A percentile compares a stretch with the other conserved stretches of the same genome.
Conservation (phyloP, 2,113 vertebrate species). For the Atherinomorus stipes region DNA sequence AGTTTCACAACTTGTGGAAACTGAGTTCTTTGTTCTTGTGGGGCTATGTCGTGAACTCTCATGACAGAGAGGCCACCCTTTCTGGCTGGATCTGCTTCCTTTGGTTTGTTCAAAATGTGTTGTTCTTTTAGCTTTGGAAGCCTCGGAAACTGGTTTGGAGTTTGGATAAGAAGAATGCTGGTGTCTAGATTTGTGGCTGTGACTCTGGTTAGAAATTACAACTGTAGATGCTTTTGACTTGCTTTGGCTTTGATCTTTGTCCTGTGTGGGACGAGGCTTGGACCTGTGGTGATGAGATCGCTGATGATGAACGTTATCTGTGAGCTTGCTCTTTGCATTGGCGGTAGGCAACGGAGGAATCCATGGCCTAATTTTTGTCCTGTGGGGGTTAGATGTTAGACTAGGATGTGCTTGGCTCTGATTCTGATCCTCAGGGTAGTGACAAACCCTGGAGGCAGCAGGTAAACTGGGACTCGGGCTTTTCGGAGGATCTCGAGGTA, state of each 20-base stretch:
- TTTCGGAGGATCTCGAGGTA: slow-evolving; percentile 62
- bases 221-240: slow-evolving; percentile 41
- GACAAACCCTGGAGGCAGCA: slow-evolving; percentile 35
- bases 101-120: slow-evolving; percentile 56
- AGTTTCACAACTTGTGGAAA: slow-evolving; percentile 31
- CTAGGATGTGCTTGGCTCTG: slow-evolving; percentile 48
- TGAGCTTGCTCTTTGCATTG: slow-evolving; percentile 51
- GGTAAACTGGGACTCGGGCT: slow-evolving; percentile 74
- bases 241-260: slow-evolving; percentile 55
- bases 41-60: slow-evolving; percentile 49
- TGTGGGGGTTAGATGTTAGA: slow-evolving; percentile 52
- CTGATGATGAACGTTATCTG: slow-evolving; percentile 44
- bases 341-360: slow-evolving; percentile 41
- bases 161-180: slow-evolving; percentile 47
- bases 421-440: slow-evolving; percentile 55
- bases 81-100: slow-evolving; percentile 48
- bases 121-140: slow-evolving; percentile 58
- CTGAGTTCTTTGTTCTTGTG: slow-evolving; percentile 57
- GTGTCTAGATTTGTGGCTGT: slow-evolving; percentile 58
- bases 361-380: slow-evolving; percentile 68
- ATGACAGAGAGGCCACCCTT: slow-evolving; percentile 41
- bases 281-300: slow-evolving; percentile 36
- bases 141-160: slow-evolving; percentile 45
- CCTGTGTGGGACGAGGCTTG: slow-evolving; percentile 47
- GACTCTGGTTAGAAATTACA: slow-evolving; percentile 45